Evolutionary conservation across 2,113 vertebrate species (phyloP).

Genomic region (Anthoscopus minutus): DNA sequence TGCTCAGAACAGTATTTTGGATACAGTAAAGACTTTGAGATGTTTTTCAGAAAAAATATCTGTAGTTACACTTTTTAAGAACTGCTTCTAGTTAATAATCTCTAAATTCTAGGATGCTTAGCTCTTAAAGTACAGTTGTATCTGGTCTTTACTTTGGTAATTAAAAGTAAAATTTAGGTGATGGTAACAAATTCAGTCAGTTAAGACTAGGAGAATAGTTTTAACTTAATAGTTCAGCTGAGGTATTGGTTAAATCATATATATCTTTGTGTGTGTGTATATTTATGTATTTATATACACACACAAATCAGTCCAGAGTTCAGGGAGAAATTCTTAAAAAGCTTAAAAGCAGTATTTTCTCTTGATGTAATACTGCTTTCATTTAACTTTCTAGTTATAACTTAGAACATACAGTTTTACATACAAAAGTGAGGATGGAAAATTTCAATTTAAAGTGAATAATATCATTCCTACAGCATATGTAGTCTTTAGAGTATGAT

Average conservation of each 20-base stretch:
- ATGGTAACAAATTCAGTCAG: neutral
- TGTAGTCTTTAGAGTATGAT: neutral
- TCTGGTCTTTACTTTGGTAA: neutral
- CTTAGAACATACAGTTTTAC: neutral
- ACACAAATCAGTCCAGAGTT: neutral
- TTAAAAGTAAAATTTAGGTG: neutral
- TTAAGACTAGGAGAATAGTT: neutral
- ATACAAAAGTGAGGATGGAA: neutral
- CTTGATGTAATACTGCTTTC: neutral
- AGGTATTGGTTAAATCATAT: neutral
- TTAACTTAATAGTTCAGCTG: neutral
- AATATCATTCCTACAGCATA: neutral
- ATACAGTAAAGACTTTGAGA: neutral
- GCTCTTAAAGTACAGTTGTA: neutral
- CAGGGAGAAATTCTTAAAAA: neutral
- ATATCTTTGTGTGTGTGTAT: accelerated
- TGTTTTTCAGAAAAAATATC: neutral
- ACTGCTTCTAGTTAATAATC: neutral
- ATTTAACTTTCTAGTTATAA: neutral
- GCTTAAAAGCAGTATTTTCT: neutral
- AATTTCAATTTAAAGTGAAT: neutral
- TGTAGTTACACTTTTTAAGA: neutral
- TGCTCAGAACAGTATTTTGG: neutral
- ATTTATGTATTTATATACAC: neutral
- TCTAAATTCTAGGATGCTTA: neutral